phyloP scores from a whole-genome alignment of 2,888 invertebrate genomes.

The Drosophila atripex region DNA sequence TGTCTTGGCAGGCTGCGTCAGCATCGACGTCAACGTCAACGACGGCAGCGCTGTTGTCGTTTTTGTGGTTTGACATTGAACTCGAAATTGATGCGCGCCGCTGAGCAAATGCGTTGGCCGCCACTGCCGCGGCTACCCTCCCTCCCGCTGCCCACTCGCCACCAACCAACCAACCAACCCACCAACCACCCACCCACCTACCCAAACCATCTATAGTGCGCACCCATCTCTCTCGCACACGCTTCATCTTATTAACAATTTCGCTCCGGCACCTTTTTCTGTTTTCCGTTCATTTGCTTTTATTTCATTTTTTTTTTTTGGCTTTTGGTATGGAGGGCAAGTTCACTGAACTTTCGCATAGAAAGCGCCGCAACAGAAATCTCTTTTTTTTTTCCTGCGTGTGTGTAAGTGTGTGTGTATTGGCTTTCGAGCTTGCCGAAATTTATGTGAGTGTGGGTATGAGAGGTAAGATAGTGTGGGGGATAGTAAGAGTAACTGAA shows the following conservation, averaged over 20 bases:
- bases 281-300: slow-evolving; percentile 35
- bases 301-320: slow-evolving; percentile 40
- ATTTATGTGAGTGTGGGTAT: slow-evolving; percentile 7
- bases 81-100: slow-evolving; percentile 74
- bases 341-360: slow-evolving; percentile 70
- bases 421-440: slow-evolving; percentile 26
- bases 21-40: slow-evolving; percentile 22
- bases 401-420: no score
- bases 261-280: slow-evolving; percentile 50
- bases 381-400: slow-evolving; percentile 21
- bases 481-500: slow-evolving; percentile 1
- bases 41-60: slow-evolving; percentile 28
- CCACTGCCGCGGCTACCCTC: slow-evolving; percentile 7
- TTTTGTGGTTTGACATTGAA: slow-evolving; percentile 80
- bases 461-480: not conserved
- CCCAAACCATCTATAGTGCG: slow-evolving; percentile 1
- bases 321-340: slow-evolving; percentile 66
- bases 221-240: slow-evolving; percentile 11
- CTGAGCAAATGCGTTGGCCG: slow-evolving; percentile 61
- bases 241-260: slow-evolving; percentile 67
- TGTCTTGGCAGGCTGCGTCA: slow-evolving; percentile 15
- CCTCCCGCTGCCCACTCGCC: slow-evolving; percentile 1
- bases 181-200: not conserved
- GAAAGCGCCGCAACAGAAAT: slow-evolving; percentile 59
- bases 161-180: not conserved